Percentiles rank a stretch among this genome's conserved stretches.
Evolutionary conservation across 2,797 vertebrate genomes (phyloP).

Genomic region (Nannoperca obscura): DNA sequence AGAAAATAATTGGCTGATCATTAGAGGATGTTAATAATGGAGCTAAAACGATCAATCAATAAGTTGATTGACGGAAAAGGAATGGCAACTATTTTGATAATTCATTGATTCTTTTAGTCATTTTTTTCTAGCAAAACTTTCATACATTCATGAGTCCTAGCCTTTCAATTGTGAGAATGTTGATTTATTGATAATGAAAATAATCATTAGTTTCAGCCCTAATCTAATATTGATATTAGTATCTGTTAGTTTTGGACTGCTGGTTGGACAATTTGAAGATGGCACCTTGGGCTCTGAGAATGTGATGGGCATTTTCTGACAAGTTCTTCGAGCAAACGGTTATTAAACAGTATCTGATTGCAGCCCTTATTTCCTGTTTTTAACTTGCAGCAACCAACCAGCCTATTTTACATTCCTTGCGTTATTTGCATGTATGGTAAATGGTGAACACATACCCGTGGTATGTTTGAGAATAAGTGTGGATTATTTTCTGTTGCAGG

Average conservation of each 20-base stretch:
- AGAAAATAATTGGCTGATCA: neutral
- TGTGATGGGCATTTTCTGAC: neutral
- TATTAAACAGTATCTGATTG: neutral
- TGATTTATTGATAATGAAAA: neutral
- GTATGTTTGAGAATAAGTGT: constrained; percentile 41
- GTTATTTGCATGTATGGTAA: constrained; percentile 48
- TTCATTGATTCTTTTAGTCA: neutral
- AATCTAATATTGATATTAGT: neutral
- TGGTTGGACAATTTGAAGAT: neutral
- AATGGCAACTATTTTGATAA: neutral
- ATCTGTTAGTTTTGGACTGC: neutral
- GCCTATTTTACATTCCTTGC: constrained; percentile 1
- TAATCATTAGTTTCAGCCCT: neutral
- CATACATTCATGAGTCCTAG: neutral
- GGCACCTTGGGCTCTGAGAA: neutral
- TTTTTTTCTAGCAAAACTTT: neutral
- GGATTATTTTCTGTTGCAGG: constrained; percentile 67
- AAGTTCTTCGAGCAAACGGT: neutral
- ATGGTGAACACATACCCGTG: constrained; percentile 14
- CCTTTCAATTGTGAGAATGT: neutral
- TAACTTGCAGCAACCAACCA: neutral
- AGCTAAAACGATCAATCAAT: neutral
- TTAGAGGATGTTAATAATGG: neutral
- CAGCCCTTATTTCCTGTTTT: neutral
- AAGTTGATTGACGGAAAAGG: neutral